phyloP scores from a whole-genome alignment of 2,888 invertebrate species.

The Sphaeridia pumilis region DNA sequence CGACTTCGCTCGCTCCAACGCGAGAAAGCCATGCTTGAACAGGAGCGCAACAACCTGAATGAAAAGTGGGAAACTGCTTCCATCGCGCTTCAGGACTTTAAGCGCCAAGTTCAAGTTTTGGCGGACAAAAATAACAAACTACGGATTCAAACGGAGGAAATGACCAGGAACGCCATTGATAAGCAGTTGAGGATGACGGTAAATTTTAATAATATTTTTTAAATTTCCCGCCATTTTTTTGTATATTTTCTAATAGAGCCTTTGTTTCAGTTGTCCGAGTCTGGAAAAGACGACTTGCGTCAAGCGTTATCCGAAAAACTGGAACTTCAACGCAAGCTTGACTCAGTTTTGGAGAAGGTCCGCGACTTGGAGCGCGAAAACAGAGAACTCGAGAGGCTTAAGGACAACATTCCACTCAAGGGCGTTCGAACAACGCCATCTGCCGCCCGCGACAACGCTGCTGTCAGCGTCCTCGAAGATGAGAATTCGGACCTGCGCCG shows the following conservation, averaged over 20 bases:
- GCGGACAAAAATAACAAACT: conserved; percentile 36
- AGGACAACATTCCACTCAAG: conserved; percentile 33
- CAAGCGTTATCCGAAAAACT: conserved; percentile 38
- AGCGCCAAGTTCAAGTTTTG: conserved; percentile 33
- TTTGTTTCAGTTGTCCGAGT: conserved; percentile 29
- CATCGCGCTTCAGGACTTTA: conserved; percentile 32
- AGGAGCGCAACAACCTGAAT: conserved; percentile 29
- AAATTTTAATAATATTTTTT: too few relatives aligned
- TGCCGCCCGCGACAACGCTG: conserved; percentile 39
- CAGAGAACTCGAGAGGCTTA: conserved; percentile 33
- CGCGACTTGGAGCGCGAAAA: conserved; percentile 35
- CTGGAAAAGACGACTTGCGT: conserved; percentile 34
- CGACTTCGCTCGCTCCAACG: conserved; percentile 56
- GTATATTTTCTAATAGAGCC: too few relatives aligned
- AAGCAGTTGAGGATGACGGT: conserved; percentile 35
- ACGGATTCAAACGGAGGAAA: conserved; percentile 33
- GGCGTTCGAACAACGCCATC: conserved; percentile 30
- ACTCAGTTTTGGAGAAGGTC: conserved; percentile 59
- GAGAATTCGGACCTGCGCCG: conserved; percentile 77
- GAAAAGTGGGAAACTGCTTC: conserved; percentile 36
- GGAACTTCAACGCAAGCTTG: conserved; percentile 64
- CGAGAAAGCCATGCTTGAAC: conserved; percentile 32
- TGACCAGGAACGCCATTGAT: conserved; percentile 34
- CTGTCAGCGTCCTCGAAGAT: conserved; percentile 52
- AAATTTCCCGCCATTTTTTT: too few relatives aligned